Base-by-base conservation (phyloP, 1,140 invertebrate genomes). In the Riptortus pedestris region DNA sequence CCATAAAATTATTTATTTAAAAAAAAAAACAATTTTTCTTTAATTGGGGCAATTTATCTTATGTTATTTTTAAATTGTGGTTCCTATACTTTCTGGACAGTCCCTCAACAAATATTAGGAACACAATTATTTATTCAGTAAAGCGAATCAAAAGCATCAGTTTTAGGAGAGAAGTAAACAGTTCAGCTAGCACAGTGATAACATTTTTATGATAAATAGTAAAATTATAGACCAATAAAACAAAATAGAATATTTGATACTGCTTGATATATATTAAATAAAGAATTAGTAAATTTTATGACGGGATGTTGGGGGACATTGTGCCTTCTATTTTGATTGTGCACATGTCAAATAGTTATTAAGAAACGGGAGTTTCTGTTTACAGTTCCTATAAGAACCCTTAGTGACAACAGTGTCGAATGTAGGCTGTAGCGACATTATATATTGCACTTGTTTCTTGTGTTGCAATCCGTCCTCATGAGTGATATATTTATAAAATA, bases 351-450 rank as follows among this genome's bases (percentile, higher is more conserved):
- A 69, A 69, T 69, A 69, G 66, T 61, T 65, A 66, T 61, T 63
- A 63, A 67, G 62, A 64, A 67, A 67, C 62, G 45, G 24, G 60
- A 61, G 65, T 69, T 67, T 70, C 67, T 67, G 67, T 70, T 68
- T 67, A 70, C 69, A 70, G 69, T 70, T 70, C 69, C 69, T 70
- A 70, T 69, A 60, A 66, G 66, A 67, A 66, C 69, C 68, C 65
- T n/a, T 68, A 69, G 66, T 20, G 31, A 26, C 57, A 38, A 59
- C 57, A 59, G 57, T n/a, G 26, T 38, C 24, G 60, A 61, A 28
- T 61, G 20, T 45, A 61, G 60, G 33, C 60, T 48, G 33, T 61
- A 45, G 60, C 26, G n/a, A 7, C 31, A n/a, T 59, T 28, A 61
- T 45, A 61, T 61, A 26, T 61, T 31, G 28, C 60, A 61, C 33